Percentiles rank a stretch among this genome's conserved stretches.
Evolutionary conservation across 2,888 invertebrate genomes (phyloP).

Genomic region (Agriotes lineatus): DNA sequence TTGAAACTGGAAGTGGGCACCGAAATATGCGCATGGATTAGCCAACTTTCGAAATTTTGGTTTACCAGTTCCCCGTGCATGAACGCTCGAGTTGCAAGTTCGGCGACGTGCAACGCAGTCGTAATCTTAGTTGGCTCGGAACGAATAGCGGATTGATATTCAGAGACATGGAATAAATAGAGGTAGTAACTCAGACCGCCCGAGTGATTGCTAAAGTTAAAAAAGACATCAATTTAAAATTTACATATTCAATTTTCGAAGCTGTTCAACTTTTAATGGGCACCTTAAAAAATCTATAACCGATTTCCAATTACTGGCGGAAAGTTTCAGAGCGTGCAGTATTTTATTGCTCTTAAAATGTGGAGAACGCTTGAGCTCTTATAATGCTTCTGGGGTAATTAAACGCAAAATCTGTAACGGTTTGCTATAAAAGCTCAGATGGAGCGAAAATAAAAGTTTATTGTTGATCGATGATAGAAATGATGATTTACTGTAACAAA

Average conservation of each 20-base stretch:
- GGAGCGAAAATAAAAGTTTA: background rate
- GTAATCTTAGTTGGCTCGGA: background rate
- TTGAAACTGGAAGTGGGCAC: constrained; percentile 2
- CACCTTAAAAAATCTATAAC: constrained; percentile 24
- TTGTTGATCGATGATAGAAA: background rate
- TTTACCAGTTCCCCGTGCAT: background rate
- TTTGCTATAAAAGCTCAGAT: constrained; percentile 6
- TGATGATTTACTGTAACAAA: no score
- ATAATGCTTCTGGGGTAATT: constrained; percentile 1
- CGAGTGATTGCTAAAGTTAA: constrained; percentile 33
- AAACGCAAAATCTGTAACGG: background rate
- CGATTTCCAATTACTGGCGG: constrained; percentile 20
- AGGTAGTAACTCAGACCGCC: constrained; percentile 28
- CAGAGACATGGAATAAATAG: constrained; percentile 19
- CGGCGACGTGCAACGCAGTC: background rate
- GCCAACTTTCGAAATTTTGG: background rate
- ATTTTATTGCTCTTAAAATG: constrained; percentile 2
- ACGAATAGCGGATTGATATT: constrained; percentile 14
- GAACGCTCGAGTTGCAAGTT: no score
- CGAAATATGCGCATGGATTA: constrained; percentile 17
- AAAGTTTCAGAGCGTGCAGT: background rate
- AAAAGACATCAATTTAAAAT: constrained; percentile 34
- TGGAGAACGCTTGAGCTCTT: background rate
- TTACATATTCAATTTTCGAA: constrained; percentile 36
- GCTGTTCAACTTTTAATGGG: constrained; percentile 36